A percentile compares a stretch with the other conserved stretches of the same genome.
These are phyloP conservation scores for Lasioglossum morio DNA, from an alignment of 2,888 invertebrate species.

Conservation along the genomic window DNA sequence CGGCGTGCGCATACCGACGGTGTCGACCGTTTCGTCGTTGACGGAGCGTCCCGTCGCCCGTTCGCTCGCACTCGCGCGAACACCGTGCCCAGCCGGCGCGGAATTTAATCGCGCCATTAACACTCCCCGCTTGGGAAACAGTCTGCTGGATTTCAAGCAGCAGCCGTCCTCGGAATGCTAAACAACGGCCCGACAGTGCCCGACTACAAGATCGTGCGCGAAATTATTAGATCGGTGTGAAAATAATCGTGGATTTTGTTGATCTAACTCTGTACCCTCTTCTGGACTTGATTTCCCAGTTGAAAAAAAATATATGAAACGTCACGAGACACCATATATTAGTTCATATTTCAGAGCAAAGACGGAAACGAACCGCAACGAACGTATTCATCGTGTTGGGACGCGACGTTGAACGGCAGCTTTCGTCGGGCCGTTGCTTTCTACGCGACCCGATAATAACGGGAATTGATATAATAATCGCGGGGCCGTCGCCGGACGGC, in stretches of 20 bases:
- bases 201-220: neutral
- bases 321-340: neutral
- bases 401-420: neutral
- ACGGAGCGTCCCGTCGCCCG: neutral
- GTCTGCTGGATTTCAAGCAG: slow-evolving; percentile 16
- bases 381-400: neutral
- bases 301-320: neutral
- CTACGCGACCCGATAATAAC: slow-evolving; percentile 55
- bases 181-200: neutral
- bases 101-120: slow-evolving; percentile 27
- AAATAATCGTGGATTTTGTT: neutral
- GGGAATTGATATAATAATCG: slow-evolving; percentile 58
- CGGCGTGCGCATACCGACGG: slow-evolving; percentile 54
- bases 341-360: neutral
- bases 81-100: neutral
- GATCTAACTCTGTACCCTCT: neutral
- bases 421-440: slow-evolving; percentile 30
- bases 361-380: neutral
- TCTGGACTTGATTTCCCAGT: neutral
- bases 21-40: slow-evolving; percentile 48
- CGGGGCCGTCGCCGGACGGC: slow-evolving; percentile 50
- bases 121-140: slow-evolving; percentile 3
- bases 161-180: neutral
- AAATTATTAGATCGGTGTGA: neutral
- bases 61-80: neutral